Percentiles rank a stretch among this genome's conserved stretches.
These are phyloP conservation scores for Potamilus streckersoni DNA, from an alignment of 1,140 invertebrate genomes.

Conservation along the genomic window DNA sequence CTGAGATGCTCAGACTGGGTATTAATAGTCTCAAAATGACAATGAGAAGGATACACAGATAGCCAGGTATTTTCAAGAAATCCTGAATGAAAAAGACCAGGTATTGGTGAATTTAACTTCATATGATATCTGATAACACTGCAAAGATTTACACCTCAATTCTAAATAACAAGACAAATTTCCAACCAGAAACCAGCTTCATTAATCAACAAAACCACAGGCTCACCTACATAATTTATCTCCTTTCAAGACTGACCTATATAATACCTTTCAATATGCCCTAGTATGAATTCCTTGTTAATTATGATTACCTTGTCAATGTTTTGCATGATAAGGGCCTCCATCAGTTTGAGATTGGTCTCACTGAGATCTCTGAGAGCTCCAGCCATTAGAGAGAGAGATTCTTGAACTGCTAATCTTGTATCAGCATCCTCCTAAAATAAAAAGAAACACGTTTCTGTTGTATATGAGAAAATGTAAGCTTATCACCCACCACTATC, in stretches of 20 bases:
- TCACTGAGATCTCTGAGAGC: conserved; percentile 73
- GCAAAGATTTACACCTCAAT: neutral
- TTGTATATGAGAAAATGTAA: too few species aligned
- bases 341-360: conserved; percentile 64
- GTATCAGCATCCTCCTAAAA: conserved; percentile 73
- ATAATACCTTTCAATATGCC: neutral
- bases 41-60: too few species aligned
- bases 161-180: neutral
- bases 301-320: conserved; percentile 63
- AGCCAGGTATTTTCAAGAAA: too few species aligned
- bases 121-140: neutral
- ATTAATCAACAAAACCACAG: too few species aligned
- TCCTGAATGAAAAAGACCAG: too few species aligned
- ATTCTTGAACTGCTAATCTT: conserved; percentile 77
- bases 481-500: too few species aligned
- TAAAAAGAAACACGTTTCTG: neutral
- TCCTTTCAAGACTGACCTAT: neutral
- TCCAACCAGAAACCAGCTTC: too few species aligned
- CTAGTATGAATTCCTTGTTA: neutral
- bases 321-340: conserved; percentile 72
- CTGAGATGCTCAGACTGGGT: too few species aligned
- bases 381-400: conserved; percentile 77
- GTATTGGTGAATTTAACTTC: too few species aligned
- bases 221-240: too few species aligned
- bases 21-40: too few species aligned